Percentiles rank a stretch among this genome's conserved stretches.
These are phyloP conservation scores for Lordiphosa andalusiaca DNA, from an alignment of 2,888 invertebrate genomes.

Conservation along the genomic window DNA sequence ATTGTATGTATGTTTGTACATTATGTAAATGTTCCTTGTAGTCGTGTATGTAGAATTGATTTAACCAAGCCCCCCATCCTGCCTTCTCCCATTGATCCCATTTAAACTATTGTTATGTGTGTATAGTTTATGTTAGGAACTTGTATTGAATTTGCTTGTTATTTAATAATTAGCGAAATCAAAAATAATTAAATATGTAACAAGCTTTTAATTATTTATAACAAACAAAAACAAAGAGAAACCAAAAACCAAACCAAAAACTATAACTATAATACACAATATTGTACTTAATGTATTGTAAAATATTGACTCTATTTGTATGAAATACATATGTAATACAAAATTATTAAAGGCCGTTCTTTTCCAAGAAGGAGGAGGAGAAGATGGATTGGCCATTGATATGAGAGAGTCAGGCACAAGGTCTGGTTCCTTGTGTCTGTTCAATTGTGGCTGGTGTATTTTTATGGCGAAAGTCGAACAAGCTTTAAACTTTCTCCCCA, in stretches of 20 bases:
- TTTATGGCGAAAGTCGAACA: too few relatives aligned
- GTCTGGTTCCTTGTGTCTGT: too few relatives aligned
- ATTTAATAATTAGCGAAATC: slow-evolving; percentile 50
- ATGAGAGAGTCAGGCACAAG: too few relatives aligned
- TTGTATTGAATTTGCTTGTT: slow-evolving; percentile 66
- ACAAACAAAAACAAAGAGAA: slow-evolving; percentile 17
- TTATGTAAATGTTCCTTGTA: slow-evolving; percentile 76
- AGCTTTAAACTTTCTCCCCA: too few relatives aligned
- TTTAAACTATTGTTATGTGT: slow-evolving; percentile 52
- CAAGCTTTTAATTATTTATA: slow-evolving; percentile 66
- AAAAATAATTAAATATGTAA: slow-evolving; percentile 43
- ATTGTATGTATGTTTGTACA: slow-evolving; percentile 64
- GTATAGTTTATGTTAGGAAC: slow-evolving; percentile 65
- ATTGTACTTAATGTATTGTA: slow-evolving; percentile 68
- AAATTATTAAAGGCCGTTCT: slow-evolving; percentile 4
- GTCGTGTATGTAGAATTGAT: slow-evolving; percentile 43
- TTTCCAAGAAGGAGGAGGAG: background rate
- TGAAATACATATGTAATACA: slow-evolving; percentile 69
- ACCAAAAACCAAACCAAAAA: slow-evolving; percentile 16
- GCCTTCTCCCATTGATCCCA: background rate
- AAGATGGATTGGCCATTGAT: too few relatives aligned
- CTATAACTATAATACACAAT: slow-evolving; percentile 46
- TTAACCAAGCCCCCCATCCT: slow-evolving; percentile 6
- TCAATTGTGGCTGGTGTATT: too few relatives aligned
- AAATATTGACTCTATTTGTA: slow-evolving; percentile 74